Conservation (phyloP, 2,888 invertebrate genomes). For the Criorhina ranunculi region DNA sequence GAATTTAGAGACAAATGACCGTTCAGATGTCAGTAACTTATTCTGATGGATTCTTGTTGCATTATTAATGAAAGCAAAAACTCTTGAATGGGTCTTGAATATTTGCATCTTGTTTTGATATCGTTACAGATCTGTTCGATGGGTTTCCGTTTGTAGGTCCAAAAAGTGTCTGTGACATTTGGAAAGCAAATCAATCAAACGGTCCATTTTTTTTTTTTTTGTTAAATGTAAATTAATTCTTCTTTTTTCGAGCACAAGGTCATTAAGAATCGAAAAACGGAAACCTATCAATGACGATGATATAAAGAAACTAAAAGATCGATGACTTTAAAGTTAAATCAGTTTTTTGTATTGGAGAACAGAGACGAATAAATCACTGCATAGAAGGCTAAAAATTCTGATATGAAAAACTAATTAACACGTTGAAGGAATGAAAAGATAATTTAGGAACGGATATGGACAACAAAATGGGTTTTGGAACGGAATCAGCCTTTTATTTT, state of each 20-base stretch:
- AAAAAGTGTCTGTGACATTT: constrained; percentile 34
- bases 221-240: constrained; percentile 8
- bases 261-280: neutral
- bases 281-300: neutral
- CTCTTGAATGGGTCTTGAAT: constrained; percentile 63
- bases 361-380: no score
- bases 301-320: neutral
- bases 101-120: constrained; percentile 52
- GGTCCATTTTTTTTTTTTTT: constrained; percentile 8
- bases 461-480: no score
- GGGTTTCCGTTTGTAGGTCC: constrained; percentile 22
- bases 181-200: constrained; percentile 62
- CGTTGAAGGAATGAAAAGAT: no score
- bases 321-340: neutral
- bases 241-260: neutral
- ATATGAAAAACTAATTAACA: no score
- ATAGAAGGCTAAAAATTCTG: no score
- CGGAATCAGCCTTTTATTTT: no score
- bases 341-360: neutral
- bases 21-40: constrained; percentile 53
- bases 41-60: constrained; percentile 57
- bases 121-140: neutral
- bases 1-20: constrained; percentile 68
- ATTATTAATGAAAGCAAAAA: constrained; percentile 64
- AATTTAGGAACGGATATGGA: no score